Base-by-base conservation (phyloP, 2,113 vertebrate species). In the Hippocampus guttulatus region DNA sequence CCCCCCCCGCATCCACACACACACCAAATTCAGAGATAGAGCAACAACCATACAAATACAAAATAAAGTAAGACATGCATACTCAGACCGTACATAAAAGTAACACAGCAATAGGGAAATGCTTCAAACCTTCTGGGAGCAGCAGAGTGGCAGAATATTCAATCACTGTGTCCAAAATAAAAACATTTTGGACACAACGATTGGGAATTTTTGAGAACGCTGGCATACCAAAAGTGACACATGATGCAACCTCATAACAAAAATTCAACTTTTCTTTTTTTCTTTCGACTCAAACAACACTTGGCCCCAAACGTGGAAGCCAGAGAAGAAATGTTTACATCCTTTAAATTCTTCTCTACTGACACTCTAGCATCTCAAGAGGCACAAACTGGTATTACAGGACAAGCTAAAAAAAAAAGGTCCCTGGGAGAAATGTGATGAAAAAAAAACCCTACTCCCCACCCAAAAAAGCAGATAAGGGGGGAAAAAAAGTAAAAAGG, bases 41-140 rank as follows among this genome's bases (percentile, higher is more conserved):
- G 52, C 21, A 3, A 67, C 71, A 23, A 73, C 15, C 23, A 69
- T 73, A 72, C 75, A 69, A 86, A 71, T 75, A 45, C 68, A 63
- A 61, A 3, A 65, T 25, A 79, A 54, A 76, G 52, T 73, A 40
- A 84, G 74, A 88, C 85, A 90, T 88, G 84, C 81, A 87, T 82
- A 81, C 75, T 88, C 88, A 23, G 83, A 73, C 76, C 75, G 84
- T 84, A 76, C 71, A 81, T 79, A 33, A 33, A 33, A 33, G 18
- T 1, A 20, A 10, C 7, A 25, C 45, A 15, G 25, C 7, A 27
- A 65, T 5, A 25, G 38, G n/a, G 23, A 58, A 58, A 61, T 58
- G 40, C 40, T 64, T 12, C 40, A 20, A 23, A 64, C 40, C 40
- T 23, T 45, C 9, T 47, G 64, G n/a, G 64, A 43, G 41, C 43